Conservation (phyloP, 2,113 vertebrate genomes). For the Platysternon megacephalum region DNA sequence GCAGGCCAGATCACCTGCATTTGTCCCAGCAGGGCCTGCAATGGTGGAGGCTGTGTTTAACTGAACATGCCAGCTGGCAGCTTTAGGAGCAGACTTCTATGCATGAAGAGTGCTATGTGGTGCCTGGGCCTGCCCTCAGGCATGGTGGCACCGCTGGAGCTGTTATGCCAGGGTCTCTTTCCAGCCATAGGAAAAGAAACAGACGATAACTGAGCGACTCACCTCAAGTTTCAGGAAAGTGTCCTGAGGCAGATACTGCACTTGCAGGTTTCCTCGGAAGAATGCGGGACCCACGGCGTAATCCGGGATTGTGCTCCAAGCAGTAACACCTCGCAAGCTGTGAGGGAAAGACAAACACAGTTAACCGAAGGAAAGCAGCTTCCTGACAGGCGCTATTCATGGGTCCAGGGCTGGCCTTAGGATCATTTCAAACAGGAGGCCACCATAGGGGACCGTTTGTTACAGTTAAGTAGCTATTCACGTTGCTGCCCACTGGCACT, state of each 20-base stretch:
- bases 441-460: fast-evolving
- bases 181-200: not conserved
- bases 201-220: conserved; percentile 19
- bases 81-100: not conserved
- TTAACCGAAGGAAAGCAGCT: not conserved
- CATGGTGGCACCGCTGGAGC: not conserved
- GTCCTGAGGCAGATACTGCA: conserved; percentile 86
- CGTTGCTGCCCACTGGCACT: not conserved
- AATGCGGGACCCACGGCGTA: conserved; percentile 86
- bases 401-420: not conserved
- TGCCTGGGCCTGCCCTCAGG: not conserved
- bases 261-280: conserved; percentile 85
- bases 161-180: not conserved
- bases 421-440: not conserved
- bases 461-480: not conserved
- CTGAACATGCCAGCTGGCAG: not conserved
- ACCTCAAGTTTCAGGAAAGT: conserved; percentile 92
- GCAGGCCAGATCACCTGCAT: not conserved
- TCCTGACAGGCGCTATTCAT: not conserved
- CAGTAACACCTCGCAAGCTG: conserved; percentile 76
- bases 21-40: not conserved
- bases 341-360: not conserved
- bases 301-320: conserved; percentile 82
- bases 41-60: not conserved
- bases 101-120: not conserved